Evolutionary conservation across 1,140 invertebrate genomes (phyloP).

Genomic region (Ridgeia piscesae): DNA sequence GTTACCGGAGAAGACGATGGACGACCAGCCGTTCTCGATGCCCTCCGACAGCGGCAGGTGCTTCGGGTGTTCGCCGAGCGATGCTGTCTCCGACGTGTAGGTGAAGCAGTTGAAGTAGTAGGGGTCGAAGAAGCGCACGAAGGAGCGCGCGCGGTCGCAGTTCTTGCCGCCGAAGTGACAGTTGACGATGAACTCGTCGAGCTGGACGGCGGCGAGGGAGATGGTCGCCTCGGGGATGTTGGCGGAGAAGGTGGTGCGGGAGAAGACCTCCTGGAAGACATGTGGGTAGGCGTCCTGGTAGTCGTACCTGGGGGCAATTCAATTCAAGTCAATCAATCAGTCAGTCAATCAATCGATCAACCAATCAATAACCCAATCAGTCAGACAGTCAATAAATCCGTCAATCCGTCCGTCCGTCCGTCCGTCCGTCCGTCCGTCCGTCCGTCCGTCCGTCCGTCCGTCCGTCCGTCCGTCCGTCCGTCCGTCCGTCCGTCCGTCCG

Average conservation of each 20-base stretch:
- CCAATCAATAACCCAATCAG: too few relatives aligned
- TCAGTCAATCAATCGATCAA: too few relatives aligned
- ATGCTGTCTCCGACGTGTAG: constrained; percentile 7
- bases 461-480: too few relatives aligned
- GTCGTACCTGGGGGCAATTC: constrained; percentile 6
- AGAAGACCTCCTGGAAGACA: constrained; percentile 28
- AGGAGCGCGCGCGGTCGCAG: constrained; percentile 19
- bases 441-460: too few relatives aligned
- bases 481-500: too few relatives aligned
- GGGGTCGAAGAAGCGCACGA: constrained; percentile 24
- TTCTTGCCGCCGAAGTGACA: constrained; percentile 24
- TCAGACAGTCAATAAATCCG: too few relatives aligned
- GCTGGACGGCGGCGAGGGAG: constrained; percentile 19
- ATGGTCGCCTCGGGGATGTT: constrained; percentile 20
- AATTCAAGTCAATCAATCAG: too few relatives aligned
- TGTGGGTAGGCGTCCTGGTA: constrained; percentile 20
- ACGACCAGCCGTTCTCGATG: constrained; percentile 29
- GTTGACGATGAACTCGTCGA: constrained; percentile 26
- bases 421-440: too few relatives aligned
- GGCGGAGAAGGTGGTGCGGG: constrained; percentile 22
- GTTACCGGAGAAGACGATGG: constrained; percentile 25
- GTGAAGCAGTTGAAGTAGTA: constrained; percentile 32
- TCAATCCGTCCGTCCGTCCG: too few relatives aligned
- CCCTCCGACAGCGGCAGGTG: constrained; percentile 23
- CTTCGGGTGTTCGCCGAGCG: not conserved